A percentile compares a stretch with the other conserved stretches of the same genome.
phyloP scores from a whole-genome alignment of 2,888 invertebrate species.

The Teinopalpus imperialis region DNA sequence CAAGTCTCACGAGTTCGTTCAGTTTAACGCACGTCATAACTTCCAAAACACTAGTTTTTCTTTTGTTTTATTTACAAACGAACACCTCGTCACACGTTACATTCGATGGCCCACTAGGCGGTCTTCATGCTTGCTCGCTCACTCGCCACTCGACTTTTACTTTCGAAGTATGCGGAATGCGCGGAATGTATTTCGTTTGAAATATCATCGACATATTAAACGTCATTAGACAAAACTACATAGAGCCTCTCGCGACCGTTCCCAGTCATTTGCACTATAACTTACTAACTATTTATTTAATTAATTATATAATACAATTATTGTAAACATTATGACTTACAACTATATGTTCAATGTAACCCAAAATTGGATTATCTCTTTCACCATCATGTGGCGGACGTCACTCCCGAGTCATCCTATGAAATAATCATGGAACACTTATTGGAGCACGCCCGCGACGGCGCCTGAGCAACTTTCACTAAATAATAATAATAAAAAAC shows the following conservation, averaged over 20 bases:
- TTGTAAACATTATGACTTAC: slow-evolving; percentile 73
- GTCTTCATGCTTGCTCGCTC: slow-evolving; percentile 32
- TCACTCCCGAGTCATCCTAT: slow-evolving; percentile 46
- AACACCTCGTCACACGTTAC: slow-evolving; percentile 42
- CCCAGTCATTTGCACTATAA: slow-evolving; percentile 79
- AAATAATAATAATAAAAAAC: slow-evolving; percentile 72
- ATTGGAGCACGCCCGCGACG: slow-evolving; percentile 74
- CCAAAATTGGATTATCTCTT: slow-evolving; percentile 48
- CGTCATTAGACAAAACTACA: background rate
- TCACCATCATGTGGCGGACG: slow-evolving; percentile 44
- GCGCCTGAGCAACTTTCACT: slow-evolving; percentile 81
- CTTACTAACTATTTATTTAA: slow-evolving; percentile 58
- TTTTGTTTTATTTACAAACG: slow-evolving; percentile 38
- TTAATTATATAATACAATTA: slow-evolving; percentile 67
- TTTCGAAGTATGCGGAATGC: slow-evolving; percentile 42
- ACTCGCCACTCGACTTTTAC: slow-evolving; percentile 43
- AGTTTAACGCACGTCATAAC: slow-evolving; percentile 34
- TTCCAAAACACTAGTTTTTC: slow-evolving; percentile 34
- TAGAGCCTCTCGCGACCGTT: slow-evolving; percentile 60
- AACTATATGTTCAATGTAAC: slow-evolving; percentile 65
- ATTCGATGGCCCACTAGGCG: slow-evolving; percentile 33
- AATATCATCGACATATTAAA: slow-evolving; percentile 11
- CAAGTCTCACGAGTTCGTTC: slow-evolving; percentile 34
- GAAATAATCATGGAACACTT: slow-evolving; percentile 69
- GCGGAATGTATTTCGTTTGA: slow-evolving; percentile 32